A percentile compares a stretch with the other conserved stretches of the same genome.
Evolutionary conservation across 1,140 invertebrate genomes (phyloP).

Genomic region (Cepaea nemoralis): DNA sequence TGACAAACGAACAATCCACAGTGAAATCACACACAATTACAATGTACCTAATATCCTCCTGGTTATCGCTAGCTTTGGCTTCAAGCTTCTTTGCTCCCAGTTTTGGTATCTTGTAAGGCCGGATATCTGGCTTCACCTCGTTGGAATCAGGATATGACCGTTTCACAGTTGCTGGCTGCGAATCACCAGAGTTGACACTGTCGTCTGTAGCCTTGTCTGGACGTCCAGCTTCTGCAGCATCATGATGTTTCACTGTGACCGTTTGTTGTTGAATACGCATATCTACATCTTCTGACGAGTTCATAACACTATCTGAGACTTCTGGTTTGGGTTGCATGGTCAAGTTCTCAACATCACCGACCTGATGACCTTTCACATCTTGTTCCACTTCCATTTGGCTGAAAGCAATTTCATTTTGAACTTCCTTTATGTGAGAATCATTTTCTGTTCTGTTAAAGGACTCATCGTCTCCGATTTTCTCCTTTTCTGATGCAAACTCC

Average conservation of each 20-base stretch:
- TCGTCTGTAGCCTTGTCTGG: neutral
- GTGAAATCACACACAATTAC: conserved; percentile 1
- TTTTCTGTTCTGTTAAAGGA: neutral
- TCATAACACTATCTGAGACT: neutral
- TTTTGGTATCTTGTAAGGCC: conserved; percentile 36
- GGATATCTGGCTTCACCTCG: neutral
- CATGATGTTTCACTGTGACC: neutral
- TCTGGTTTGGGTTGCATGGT: neutral
- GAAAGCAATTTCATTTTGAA: neutral
- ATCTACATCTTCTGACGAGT: conserved; percentile 6
- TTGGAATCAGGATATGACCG: neutral
- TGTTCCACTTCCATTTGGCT: neutral
- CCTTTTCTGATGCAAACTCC: neutral
- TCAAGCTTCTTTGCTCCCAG: conserved; percentile 14
- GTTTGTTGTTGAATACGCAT: conserved; percentile 18
- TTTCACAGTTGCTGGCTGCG: neutral
- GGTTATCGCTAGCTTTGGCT: neutral
- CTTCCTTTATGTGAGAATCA: neutral
- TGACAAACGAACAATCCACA: neutral
- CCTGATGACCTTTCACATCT: neutral
- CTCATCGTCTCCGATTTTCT: conserved; percentile 3
- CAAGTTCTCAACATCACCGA: neutral
- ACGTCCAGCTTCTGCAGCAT: neutral
- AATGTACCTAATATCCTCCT: conserved; percentile 33
- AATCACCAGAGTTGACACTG: neutral